These are phyloP conservation scores for Ibidorhyncha struthersii DNA, from an alignment of 2,113 vertebrate genomes.

Conservation along the genomic window DNA sequence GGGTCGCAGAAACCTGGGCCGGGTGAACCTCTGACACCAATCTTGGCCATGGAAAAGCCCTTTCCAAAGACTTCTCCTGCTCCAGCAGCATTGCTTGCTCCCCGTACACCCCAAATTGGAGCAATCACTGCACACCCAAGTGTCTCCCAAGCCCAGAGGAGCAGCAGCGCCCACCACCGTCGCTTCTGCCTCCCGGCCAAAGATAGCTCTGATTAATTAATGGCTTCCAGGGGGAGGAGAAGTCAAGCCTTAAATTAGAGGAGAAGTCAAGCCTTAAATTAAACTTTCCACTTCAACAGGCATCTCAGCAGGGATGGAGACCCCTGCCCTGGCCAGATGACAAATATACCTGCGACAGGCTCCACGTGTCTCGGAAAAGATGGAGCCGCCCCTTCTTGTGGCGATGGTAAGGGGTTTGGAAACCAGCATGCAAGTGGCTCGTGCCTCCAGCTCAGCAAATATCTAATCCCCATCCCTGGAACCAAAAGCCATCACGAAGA, in stretches of 20 bases:
- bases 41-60: neutral
- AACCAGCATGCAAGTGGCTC: too few relatives aligned
- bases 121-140: neutral
- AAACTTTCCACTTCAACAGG: neutral
- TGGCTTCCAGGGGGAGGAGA: neutral
- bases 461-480: neutral
- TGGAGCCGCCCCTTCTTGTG: neutral
- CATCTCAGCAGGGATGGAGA: neutral
- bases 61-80: neutral
- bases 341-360: neutral
- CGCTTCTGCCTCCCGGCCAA: rapidly evolving
- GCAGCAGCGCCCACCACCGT: neutral
- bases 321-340: neutral
- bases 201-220: neutral
- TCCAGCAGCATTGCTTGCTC: neutral
- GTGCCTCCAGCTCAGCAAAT: too few relatives aligned
- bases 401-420: neutral
- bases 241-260: slow-evolving; percentile 20
- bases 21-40: neutral
- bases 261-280: slow-evolving; percentile 20
- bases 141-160: neutral
- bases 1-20: neutral
- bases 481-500: neutral
- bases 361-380: neutral
- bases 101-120: rapidly evolving